Percentiles rank a stretch among this genome's conserved stretches.
Conservation (phyloP, 2,888 invertebrate genomes). For the Cinara cedri region DNA sequence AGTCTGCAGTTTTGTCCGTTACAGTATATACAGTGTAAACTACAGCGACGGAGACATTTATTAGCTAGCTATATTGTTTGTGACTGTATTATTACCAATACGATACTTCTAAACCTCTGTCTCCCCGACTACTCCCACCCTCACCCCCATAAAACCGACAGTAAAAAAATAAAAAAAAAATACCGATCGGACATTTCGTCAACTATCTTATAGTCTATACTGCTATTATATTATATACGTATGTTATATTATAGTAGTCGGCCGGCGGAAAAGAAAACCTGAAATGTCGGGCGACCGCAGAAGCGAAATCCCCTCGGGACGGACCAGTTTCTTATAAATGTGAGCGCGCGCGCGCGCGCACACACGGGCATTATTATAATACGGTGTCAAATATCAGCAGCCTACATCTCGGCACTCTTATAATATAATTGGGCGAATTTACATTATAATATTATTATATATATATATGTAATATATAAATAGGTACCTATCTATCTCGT, state of each 20-base stretch:
- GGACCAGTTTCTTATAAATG: constrained; percentile 37
- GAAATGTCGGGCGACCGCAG: constrained; percentile 38
- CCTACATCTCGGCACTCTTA: constrained; percentile 52
- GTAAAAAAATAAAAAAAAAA: background rate
- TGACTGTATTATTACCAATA: too few species aligned
- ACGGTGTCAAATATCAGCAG: constrained; percentile 54
- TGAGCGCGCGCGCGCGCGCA: background rate
- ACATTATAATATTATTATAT: constrained; percentile 30
- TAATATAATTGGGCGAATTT: constrained; percentile 39
- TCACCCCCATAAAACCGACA: too few species aligned
- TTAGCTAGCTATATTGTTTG: too few species aligned
- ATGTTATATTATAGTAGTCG: background rate
- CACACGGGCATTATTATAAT: constrained; percentile 22
- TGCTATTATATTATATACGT: too few species aligned
- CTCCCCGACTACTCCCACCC: too few species aligned
- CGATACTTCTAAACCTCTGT: too few species aligned
- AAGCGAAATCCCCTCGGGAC: constrained; percentile 47
- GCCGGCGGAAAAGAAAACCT: constrained; percentile 14
- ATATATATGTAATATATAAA: background rate
- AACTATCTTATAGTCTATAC: background rate
- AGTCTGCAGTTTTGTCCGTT: too few species aligned
- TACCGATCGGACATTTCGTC: constrained; percentile 16
- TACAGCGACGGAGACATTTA: too few species aligned
- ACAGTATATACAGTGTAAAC: too few species aligned
- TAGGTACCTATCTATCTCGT: background rate